Conservation (phyloP, 1,140 invertebrate species). For the Monochamus saltuarius region DNA sequence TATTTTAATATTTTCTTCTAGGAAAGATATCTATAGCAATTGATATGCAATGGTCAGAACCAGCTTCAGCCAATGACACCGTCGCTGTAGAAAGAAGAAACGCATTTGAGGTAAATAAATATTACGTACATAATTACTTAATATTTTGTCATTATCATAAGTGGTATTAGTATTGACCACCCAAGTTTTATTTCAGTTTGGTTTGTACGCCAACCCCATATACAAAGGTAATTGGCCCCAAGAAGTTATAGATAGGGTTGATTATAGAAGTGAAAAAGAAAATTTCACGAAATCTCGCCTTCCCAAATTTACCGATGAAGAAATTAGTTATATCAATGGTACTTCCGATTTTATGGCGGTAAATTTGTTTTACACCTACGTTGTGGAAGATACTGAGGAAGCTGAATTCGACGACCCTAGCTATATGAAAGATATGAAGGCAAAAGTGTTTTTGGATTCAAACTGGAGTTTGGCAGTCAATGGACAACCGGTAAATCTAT, state of each 20-base stretch:
- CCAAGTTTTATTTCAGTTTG: slow-evolving; percentile 53
- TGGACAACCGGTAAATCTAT: neutral
- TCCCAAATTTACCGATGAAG: slow-evolving; percentile 61
- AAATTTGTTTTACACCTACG: slow-evolving; percentile 35
- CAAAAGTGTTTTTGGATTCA: neutral
- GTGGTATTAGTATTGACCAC: no score
- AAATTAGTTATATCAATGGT: slow-evolving; percentile 58
- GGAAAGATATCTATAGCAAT: slow-evolving; percentile 28
- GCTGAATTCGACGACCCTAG: neutral
- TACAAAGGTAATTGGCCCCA: slow-evolving; percentile 62
- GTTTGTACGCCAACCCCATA: slow-evolving; percentile 66
- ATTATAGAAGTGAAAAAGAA: slow-evolving; percentile 59
- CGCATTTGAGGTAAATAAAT: slow-evolving; percentile 2
- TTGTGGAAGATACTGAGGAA: slow-evolving; percentile 11
- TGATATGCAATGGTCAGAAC: slow-evolving; percentile 24
- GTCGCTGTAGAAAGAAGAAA: slow-evolving; percentile 12
- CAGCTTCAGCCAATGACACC: neutral
- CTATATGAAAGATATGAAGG: slow-evolving; percentile 15
- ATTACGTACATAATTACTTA: no score
- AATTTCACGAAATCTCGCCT: slow-evolving; percentile 60
- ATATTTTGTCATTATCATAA: no score
- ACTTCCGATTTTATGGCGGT: slow-evolving; percentile 44
- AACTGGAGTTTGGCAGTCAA: slow-evolving; percentile 13
- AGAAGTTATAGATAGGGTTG: slow-evolving; percentile 51
- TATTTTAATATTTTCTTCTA: slow-evolving; percentile 7